These are phyloP conservation scores for Ptilorrhoa leucosticta DNA, from an alignment of 2,113 vertebrate genomes.

Conservation along the genomic window DNA sequence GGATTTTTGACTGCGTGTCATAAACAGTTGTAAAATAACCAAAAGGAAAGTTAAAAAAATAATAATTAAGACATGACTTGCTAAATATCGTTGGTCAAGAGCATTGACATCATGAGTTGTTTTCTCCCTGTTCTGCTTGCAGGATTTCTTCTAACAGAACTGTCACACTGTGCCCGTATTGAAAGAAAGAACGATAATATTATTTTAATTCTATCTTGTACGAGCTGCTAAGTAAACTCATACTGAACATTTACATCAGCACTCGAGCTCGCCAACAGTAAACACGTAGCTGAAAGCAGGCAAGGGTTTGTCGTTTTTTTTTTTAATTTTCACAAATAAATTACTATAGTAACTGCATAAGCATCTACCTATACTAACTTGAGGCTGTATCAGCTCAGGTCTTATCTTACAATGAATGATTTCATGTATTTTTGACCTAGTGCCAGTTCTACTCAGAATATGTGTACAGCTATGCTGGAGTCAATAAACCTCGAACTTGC, in stretches of 20 bases:
- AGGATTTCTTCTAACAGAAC: not conserved
- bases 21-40: not conserved
- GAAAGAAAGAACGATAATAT: not conserved
- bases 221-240: not conserved
- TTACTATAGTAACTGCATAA: not conserved
- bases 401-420: not conserved
- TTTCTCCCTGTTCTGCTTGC: not conserved
- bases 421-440: not conserved
- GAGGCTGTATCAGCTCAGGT: not conserved
- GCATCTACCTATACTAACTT: not conserved
- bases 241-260: not conserved
- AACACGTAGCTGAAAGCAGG: not conserved
- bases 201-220: not conserved
- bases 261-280: not conserved
- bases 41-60: not conserved
- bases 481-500: not conserved
- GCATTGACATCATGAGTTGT: not conserved
- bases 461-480: not conserved
- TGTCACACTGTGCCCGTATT: not conserved
- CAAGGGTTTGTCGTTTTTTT: not conserved
- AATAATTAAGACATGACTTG: not conserved
- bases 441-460: not conserved
- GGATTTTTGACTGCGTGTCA: not conserved
- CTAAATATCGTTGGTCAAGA: not conserved
- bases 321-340: not conserved